A percentile compares a stretch with the other conserved stretches of the same genome.
Conservation (phyloP, 2,888 invertebrate species). For the Nebria brevicollis region DNA sequence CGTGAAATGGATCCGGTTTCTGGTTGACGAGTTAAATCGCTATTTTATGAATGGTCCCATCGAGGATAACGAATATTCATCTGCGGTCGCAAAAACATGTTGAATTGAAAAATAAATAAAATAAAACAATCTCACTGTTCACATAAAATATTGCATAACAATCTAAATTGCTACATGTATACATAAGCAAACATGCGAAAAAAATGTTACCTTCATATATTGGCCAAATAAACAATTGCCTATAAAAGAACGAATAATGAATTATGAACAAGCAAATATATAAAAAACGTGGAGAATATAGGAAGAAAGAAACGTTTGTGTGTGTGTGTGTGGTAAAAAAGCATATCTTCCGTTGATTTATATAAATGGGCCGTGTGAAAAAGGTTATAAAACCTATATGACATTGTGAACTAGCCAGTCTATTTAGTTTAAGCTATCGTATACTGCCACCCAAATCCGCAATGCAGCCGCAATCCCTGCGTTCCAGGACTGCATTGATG, state of each 20-base stretch:
- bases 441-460: slow-evolving; percentile 22
- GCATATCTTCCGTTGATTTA: background rate
- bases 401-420: slow-evolving; percentile 39
- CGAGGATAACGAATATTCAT: slow-evolving; percentile 43
- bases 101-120: background rate
- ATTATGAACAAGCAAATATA: too few relatives aligned
- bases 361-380: slow-evolving; percentile 27
- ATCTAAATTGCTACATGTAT: background rate
- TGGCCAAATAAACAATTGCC: too few relatives aligned
- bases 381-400: slow-evolving; percentile 41
- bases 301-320: background rate
- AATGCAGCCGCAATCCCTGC: slow-evolving; percentile 26
- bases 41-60: slow-evolving; percentile 41
- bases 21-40: slow-evolving; percentile 43
- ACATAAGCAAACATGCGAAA: background rate
- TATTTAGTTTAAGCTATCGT: slow-evolving; percentile 43
- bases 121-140: background rate
- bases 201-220: too few relatives aligned
- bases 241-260: too few relatives aligned
- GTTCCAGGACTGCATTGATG: background rate
- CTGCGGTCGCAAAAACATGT: slow-evolving; percentile 29
- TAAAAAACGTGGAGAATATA: background rate
- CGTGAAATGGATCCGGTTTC: slow-evolving; percentile 44
- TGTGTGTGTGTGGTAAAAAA: background rate
- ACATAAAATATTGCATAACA: background rate